These are phyloP conservation scores for Perdita meconis DNA, from an alignment of 2,888 invertebrate genomes.

Conservation along the genomic window DNA sequence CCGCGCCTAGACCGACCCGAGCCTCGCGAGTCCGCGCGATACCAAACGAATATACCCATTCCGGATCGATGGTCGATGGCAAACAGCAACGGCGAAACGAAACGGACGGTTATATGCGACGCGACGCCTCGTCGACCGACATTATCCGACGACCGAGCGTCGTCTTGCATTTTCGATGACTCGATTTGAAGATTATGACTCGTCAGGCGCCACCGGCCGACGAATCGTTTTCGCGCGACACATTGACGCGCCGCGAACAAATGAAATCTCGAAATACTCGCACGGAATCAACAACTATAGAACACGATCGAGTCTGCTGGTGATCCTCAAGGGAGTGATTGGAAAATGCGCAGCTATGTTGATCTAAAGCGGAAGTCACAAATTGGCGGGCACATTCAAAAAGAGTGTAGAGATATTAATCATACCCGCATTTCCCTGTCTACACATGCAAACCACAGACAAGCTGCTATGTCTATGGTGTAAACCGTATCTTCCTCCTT, in stretches of 20 bases:
- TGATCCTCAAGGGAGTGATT: too few relatives aligned
- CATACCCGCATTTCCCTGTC: too few relatives aligned
- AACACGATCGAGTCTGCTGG: too few relatives aligned
- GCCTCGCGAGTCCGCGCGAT: conserved; percentile 16
- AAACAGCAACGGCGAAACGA: conserved; percentile 40
- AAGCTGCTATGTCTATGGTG: too few relatives aligned
- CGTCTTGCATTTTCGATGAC: conserved; percentile 43
- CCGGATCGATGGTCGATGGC: conserved; percentile 60
- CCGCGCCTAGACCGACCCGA: conserved; percentile 33
- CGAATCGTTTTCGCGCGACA: conserved; percentile 14
- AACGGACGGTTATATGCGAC: conserved; percentile 17
- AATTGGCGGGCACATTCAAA: too few relatives aligned
- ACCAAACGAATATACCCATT: conserved; percentile 56
- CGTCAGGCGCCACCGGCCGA: conserved; percentile 44
- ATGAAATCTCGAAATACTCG: conserved; percentile 17
- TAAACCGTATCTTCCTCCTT: too few relatives aligned
- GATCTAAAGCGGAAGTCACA: too few relatives aligned
- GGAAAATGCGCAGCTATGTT: too few relatives aligned
- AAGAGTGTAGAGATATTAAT: too few relatives aligned
- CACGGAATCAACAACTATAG: conserved; percentile 21
- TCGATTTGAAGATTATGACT: conserved; percentile 39
- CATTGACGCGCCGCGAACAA: conserved; percentile 23
- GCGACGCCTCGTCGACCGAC: conserved; percentile 5
- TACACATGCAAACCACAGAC: too few relatives aligned
- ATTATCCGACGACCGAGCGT: conserved; percentile 29